Conservation (phyloP, 2,113 vertebrate genomes). For the Oncorhynchus clarkii region DNA sequence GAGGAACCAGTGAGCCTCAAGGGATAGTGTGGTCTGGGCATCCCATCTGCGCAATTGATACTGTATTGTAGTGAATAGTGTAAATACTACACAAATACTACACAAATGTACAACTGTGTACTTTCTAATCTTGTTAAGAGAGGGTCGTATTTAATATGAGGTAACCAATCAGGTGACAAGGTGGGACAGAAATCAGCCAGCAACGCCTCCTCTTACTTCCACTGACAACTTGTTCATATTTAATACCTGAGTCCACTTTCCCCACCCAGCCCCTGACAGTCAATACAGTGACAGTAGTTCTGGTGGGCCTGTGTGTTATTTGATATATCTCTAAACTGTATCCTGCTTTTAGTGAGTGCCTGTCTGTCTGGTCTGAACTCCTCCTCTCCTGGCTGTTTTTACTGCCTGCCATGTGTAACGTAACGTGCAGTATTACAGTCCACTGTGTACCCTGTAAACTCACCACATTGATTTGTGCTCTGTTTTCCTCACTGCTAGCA, state of each 20-base stretch:
- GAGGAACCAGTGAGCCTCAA: no score
- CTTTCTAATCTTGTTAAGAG: no score
- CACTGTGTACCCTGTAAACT: constrained; percentile 67
- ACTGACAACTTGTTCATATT: not conserved
- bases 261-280: constrained; percentile 15
- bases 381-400: constrained; percentile 38
- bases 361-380: constrained; percentile 28
- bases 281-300: constrained; percentile 31
- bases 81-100: no score
- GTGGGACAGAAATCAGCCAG: no score
- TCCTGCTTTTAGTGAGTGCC: constrained; percentile 31
- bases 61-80: no score
- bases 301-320: constrained; percentile 35
- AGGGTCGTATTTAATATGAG: no score
- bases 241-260: not conserved
- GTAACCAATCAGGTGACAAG: no score
- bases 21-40: no score
- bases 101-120: no score
- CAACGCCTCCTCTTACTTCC: no score
- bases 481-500: constrained; percentile 56
- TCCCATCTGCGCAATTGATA: no score
- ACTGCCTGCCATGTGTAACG: constrained; percentile 56
- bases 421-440: constrained; percentile 60
- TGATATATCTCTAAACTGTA: constrained; percentile 15
- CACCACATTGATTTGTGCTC: constrained; percentile 70